Percentiles rank a stretch among this genome's conserved stretches.
These are phyloP conservation scores for Lutjanus campechanus DNA, from an alignment of 2,797 vertebrate species.

Conservation along the genomic window DNA sequence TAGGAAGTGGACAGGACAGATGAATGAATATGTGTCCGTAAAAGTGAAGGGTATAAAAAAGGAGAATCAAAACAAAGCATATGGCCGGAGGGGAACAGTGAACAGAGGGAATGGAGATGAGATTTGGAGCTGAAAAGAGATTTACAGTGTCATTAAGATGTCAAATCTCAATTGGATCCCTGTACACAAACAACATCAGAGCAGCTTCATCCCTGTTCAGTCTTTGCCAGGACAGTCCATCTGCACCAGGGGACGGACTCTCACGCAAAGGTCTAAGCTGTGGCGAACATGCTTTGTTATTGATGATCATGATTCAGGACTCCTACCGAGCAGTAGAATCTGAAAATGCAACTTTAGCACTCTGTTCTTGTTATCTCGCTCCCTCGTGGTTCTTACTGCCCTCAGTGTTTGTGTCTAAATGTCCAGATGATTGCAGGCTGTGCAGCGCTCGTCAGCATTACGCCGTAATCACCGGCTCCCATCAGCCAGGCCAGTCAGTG, in stretches of 20 bases:
- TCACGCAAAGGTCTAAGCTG: conserved; percentile 11
- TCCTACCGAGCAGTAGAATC: conserved; percentile 7
- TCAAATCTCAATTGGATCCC: conserved; percentile 47
- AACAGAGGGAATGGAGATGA: neutral
- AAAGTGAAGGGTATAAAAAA: neutral
- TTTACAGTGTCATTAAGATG: conserved; percentile 47
- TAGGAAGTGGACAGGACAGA: neutral
- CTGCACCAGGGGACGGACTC: conserved; percentile 19
- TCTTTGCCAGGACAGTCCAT: conserved; percentile 26
- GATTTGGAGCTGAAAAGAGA: conserved; percentile 40
- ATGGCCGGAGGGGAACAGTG: neutral
- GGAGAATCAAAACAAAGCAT: neutral
- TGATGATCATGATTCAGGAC: conserved; percentile 26
- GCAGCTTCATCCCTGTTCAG: conserved; percentile 25
- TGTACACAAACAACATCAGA: conserved; percentile 36
- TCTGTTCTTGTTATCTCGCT: neutral
- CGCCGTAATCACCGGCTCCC: conserved; percentile 41
- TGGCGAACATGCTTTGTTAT: neutral
- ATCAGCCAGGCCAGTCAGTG: conserved; percentile 16
- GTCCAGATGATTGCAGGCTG: conserved; percentile 37
- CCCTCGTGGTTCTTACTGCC: conserved; percentile 3
- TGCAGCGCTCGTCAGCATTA: neutral
- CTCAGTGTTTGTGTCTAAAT: conserved; percentile 12
- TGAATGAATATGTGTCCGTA: neutral
- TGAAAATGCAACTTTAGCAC: conserved; percentile 8